A percentile compares a stretch with the other conserved stretches of the same genome.
These are phyloP conservation scores for Oscheius sp. DNA, from an alignment of 2,888 invertebrate genomes.

Conservation along the genomic window DNA sequence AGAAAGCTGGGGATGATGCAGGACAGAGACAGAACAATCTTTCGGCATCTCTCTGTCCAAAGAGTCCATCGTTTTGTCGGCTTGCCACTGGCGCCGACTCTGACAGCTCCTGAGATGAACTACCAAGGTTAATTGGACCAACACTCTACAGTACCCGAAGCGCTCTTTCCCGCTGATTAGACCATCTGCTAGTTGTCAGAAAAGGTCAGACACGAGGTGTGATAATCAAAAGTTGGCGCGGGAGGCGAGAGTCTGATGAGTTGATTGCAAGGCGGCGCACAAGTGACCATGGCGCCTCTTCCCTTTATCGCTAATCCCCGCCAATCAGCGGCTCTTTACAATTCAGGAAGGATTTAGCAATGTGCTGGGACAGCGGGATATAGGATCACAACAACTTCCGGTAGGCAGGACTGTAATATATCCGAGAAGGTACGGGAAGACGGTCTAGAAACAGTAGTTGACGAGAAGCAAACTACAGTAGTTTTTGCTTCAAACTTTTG, in stretches of 20 bases:
- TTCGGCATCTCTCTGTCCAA: neutral
- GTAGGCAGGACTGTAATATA: neutral
- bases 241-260: constrained; percentile 21
- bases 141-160: neutral
- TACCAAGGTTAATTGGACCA: neutral
- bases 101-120: too few relatives aligned
- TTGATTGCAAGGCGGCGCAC: constrained; percentile 32
- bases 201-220: constrained; percentile 25
- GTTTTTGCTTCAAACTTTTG: too few relatives aligned
- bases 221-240: constrained; percentile 17
- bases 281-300: constrained; percentile 15
- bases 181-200: constrained; percentile 7
- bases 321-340: constrained; percentile 36
- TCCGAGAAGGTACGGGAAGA: neutral
- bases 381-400: neutral
- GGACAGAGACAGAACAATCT: neutral
- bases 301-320: constrained; percentile 37
- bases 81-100: neutral
- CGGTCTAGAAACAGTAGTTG: too few relatives aligned
- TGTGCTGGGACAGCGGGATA: constrained; percentile 16
- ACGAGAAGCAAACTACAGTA: too few relatives aligned
- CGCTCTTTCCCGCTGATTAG: neutral
- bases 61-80: neutral
- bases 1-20: constrained; percentile 3
- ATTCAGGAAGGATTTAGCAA: constrained; percentile 18